Evolutionary conservation across 2,888 invertebrate species (phyloP).

Genomic region (Eumerus sabulonum): DNA sequence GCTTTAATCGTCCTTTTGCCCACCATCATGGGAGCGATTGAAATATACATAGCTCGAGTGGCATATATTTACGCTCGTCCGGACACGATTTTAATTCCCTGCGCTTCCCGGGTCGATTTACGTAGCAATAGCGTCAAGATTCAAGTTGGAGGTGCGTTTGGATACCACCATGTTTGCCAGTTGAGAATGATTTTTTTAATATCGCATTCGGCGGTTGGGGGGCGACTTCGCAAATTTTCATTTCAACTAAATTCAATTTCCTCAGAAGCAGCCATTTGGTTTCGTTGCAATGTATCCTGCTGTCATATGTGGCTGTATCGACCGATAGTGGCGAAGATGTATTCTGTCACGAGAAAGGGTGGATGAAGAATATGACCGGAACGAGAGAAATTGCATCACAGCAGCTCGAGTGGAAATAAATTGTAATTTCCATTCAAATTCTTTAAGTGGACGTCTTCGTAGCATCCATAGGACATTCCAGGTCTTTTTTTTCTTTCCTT

Average conservation of each 20-base stretch:
- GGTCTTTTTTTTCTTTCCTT: slow-evolving; percentile 1
- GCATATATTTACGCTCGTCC: too few species aligned
- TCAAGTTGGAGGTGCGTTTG: too few species aligned
- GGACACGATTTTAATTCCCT: too few species aligned
- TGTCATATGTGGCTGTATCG: slow-evolving; percentile 7
- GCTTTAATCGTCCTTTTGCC: slow-evolving; percentile 31
- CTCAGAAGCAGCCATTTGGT: too few species aligned
- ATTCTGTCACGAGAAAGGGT: neutral
- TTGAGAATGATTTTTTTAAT: slow-evolving; percentile 38
- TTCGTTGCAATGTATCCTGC: slow-evolving; percentile 12
- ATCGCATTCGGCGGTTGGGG: slow-evolving; percentile 1
- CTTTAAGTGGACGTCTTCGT: slow-evolving; percentile 50
- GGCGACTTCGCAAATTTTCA: slow-evolving; percentile 24
- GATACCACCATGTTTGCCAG: too few species aligned
- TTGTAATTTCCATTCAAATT: slow-evolving; percentile 62
- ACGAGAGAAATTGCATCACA: slow-evolving; percentile 35
- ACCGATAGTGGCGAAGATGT: neutral
- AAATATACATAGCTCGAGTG: slow-evolving; percentile 9
- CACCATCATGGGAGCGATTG: slow-evolving; percentile 33
- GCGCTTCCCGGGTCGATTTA: too few species aligned
- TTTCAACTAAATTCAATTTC: slow-evolving; percentile 52
- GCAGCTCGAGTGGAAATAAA: slow-evolving; percentile 54
- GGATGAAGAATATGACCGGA: slow-evolving; percentile 10
- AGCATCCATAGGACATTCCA: slow-evolving; percentile 6
- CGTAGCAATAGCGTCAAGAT: too few species aligned